These are phyloP conservation scores for Cremastobaeus sp. DNA, from an alignment of 2,888 invertebrate species.

Conservation along the genomic window DNA sequence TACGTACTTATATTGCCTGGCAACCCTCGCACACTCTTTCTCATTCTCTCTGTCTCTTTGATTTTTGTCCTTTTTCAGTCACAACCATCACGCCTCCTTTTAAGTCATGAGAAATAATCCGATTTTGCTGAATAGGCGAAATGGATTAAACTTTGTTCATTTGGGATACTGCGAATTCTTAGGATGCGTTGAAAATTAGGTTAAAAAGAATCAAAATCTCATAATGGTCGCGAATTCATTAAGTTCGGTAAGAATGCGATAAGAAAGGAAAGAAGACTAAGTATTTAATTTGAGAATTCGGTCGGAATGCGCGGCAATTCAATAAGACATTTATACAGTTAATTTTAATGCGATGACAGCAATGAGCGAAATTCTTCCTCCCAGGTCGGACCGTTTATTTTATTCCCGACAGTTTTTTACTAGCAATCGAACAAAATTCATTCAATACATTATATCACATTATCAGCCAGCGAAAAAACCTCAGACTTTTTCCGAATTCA, in stretches of 20 bases:
- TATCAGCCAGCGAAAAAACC: no score
- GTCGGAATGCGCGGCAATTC: no score
- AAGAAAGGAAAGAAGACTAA: constrained; percentile 16
- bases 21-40: constrained; percentile 54
- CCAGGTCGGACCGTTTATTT: no score
- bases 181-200: constrained; percentile 44
- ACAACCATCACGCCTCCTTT: constrained; percentile 41
- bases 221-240: constrained; percentile 34
- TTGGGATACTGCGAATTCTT: constrained; percentile 46
- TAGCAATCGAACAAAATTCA: no score
- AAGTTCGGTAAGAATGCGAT: constrained; percentile 30
- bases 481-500: constrained; percentile 8
- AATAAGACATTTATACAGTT: no score
- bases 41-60: constrained; percentile 60
- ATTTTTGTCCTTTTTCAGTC: constrained; percentile 43
- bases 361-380: no score
- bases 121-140: constrained; percentile 56
- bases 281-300: constrained; percentile 17
- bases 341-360: no score
- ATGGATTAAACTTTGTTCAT: constrained; percentile 58
- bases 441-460: no score
- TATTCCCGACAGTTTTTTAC: no score
- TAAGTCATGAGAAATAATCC: constrained; percentile 53
- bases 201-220: constrained; percentile 44
- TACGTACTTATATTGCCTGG: constrained; percentile 69